Percentiles rank a stretch among this genome's conserved stretches.
Evolutionary conservation across 2,797 vertebrate species (phyloP).

Genomic region (Mormyrus hasselquistii): DNA sequence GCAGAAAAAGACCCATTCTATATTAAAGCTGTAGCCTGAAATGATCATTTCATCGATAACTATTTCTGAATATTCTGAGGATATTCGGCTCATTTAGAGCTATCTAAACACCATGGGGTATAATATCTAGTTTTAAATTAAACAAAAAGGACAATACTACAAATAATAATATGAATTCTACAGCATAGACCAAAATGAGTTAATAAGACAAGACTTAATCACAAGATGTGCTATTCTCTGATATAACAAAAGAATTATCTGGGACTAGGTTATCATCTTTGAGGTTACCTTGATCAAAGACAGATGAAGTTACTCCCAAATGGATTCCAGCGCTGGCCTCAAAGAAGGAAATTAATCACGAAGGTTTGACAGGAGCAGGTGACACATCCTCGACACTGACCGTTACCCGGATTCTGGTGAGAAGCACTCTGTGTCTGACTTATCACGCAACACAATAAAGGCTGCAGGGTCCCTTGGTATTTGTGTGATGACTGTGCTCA

Average conservation of each 20-base stretch:
- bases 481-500: background rate
- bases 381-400: background rate
- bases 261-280: conserved; percentile 22
- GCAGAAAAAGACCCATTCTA: background rate
- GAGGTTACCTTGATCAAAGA: conserved; percentile 25
- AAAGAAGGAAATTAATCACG: conserved; percentile 23
- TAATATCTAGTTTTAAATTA: background rate
- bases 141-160: background rate
- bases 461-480: background rate
- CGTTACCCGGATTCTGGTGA: background rate
- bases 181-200: background rate
- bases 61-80: background rate
- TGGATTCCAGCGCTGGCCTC: conserved; percentile 18
- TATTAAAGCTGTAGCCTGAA: background rate
- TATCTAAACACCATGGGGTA: background rate
- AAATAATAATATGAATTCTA: background rate
- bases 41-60: background rate
- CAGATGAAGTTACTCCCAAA: conserved; percentile 24
- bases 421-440: background rate
- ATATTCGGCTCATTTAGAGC: background rate
- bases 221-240: background rate
- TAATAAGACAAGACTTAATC: background rate
- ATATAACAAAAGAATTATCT: conserved; percentile 13
- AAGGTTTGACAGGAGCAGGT: conserved; percentile 14
- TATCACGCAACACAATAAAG: background rate